Evolutionary conservation across 2,113 vertebrate species (phyloP), one percentile per base, ranked within the genome.

Genomic region (Gavialis gangeticus): DNA sequence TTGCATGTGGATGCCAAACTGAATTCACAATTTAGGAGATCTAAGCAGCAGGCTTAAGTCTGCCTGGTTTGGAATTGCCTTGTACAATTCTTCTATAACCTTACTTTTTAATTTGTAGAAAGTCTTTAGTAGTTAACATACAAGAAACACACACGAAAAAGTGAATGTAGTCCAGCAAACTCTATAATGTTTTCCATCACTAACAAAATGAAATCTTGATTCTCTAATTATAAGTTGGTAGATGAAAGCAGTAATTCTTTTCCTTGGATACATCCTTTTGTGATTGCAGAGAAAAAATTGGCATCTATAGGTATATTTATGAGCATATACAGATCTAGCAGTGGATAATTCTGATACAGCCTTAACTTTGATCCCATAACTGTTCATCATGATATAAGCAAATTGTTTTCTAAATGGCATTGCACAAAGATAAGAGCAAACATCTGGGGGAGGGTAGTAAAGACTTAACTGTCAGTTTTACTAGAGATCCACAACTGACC

Each of bases 61-160:
- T 1, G 58, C 6, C 28, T 77, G 27, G 62, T 63, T 85, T 69
- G 77, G 59, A 25, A 59, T 8, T 63, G 4, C 24, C 0, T 0
- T 34, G 10, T 55, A 66, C n/a, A 11, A 81, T 58, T 90, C 88
- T 86, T 2, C 1, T 34, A 27, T 27, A 22, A 79, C 5, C 27
- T 60, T 5, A 4, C 11, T 22, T 5, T 67, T 7, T 22, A 34
- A 27, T 66, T 84, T 79, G 27, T 34, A 28, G 3, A 85, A 9
- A 73, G 12, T n/a, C 34, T 66, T 66, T 79, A 18, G 7, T 66
- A 5, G 15, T 5, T 64, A 91, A 54, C 0, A 2, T 9, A 62
- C 84, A 79, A 69, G 25, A 58, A 15, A 73, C 55, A 37, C 27
- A 17, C 3, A n/a, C 17, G 25, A 6, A n/a, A 87, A 14, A 28